Evolutionary conservation across 2,113 vertebrate species (phyloP).

Genomic region (Felis catus): F.catus_Fca126_mat1.0 CM031418.1:104999501-105000000

Average conservation of each 20-base stretch:
- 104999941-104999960: background rate
- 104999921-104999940: background rate
- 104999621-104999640: background rate
- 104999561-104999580: background rate
- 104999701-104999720: background rate
- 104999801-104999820: background rate
- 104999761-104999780: background rate
- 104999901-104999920: background rate
- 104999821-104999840: background rate
- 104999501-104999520: background rate
- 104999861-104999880: background rate
- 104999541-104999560: background rate
- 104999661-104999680: slow-evolving; percentile 3
- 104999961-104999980: background rate
- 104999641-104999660: background rate
- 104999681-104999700: background rate
- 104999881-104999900: background rate
- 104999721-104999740: background rate
- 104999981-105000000: background rate
- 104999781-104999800: background rate
- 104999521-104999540: background rate
- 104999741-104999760: background rate
- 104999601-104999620: background rate
- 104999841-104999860: background rate
- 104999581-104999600: background rate